Base-by-base conservation (phyloP, 2,113 vertebrate genomes). In the Gasterosteus nipponicus region DNA sequence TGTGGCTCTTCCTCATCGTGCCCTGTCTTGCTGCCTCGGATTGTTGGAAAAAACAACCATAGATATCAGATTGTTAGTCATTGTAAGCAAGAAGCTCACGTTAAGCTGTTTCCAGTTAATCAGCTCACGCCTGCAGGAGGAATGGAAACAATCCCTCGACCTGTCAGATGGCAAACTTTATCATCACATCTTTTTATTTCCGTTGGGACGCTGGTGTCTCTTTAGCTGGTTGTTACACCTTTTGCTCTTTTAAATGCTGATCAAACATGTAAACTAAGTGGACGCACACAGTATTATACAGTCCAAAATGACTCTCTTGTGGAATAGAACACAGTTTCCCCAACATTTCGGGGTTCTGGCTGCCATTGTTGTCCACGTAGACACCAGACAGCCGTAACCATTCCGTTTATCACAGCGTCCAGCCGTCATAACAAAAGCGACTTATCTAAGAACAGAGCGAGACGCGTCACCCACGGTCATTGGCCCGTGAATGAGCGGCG, bases 371-470 rank as follows among this genome's bases (percentile, higher is more conserved):
- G 72, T 85, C 67, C 44, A 86, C 88, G 78, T 61, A 92, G 78
- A 85, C 86, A 87, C 71, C 81, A 82, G 73, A 82, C 71, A 79
- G 81, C 67, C 42, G n/a, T 85, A 87, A 92, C 93, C 90, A 92
- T 76, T 39, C n/a, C 22, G 22, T 60, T 82, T 92, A 91, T 91
- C 91, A 9, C n/a, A 9, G 29, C 72, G 33, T 83, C 87, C 66
- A 44, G 41, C 18, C 67, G 93, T 90, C 93, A 94, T 88, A 94
- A 94, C 91, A 94, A 90, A 85, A 87, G 63, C n/a, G 15, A 77
- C 68, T 54, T 57, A 71, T 90, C 77, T 82, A 35, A 56, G 75
- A 59, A 75, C 60, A 4, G 76, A 75, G 81, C 81, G 82, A 26
- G 89, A 92, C 89, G 90, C 77, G 75, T 74, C 85, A 81, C 78